These are phyloP conservation scores for Cyclophora albipunctata DNA, from an alignment of 2,888 invertebrate species.

Conservation along the genomic window DNA sequence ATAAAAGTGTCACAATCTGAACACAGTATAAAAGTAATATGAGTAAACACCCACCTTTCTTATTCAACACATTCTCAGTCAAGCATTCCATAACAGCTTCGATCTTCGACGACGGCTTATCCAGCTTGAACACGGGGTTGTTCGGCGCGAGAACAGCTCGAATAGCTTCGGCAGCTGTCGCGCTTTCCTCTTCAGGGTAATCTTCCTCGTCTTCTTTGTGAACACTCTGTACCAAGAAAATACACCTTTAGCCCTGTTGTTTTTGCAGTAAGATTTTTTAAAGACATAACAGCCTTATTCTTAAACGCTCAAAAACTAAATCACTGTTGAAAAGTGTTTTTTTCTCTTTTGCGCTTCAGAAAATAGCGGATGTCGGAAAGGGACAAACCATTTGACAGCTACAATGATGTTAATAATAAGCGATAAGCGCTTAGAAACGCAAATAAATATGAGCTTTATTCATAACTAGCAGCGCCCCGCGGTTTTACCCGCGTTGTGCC, in stretches of 20 bases:
- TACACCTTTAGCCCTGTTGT: not conserved
- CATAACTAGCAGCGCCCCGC: no score
- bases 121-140: constrained; percentile 82
- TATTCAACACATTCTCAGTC: constrained; percentile 64
- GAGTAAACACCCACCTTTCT: constrained; percentile 34
- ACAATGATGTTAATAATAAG: no score
- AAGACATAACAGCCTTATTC: not conserved
- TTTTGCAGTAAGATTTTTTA: not conserved
- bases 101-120: constrained; percentile 80
- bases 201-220: constrained; percentile 24
- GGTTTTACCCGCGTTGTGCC: no score
- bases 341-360: no score
- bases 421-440: no score
- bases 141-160: constrained; percentile 77
- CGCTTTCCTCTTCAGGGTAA: constrained; percentile 40
- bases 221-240: constrained; percentile 24
- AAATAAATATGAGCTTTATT: no score
- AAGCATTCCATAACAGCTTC: constrained; percentile 75
- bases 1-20: no score
- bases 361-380: no score
- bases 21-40: constrained; percentile 5
- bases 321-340: no score
- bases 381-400: no score
- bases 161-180: constrained; percentile 72
- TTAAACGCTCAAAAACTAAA: no score